Evolutionary conservation across 2,797 vertebrate genomes (phyloP).

Genomic region (Silurus aristotelis): DNA sequence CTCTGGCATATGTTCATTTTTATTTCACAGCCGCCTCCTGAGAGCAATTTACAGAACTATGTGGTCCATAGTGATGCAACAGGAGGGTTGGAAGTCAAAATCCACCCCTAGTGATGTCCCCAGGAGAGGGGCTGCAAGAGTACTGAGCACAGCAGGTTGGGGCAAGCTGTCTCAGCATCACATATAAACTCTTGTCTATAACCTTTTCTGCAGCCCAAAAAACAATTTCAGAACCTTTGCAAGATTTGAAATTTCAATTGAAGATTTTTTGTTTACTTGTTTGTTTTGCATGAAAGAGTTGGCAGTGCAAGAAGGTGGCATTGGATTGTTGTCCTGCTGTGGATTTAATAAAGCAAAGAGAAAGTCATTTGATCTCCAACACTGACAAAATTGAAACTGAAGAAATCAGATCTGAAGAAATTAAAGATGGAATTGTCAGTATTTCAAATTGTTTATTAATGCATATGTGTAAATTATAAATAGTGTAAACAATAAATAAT

Average conservation of each 20-base stretch:
- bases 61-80: constrained; percentile 52
- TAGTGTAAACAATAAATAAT: constrained; percentile 1
- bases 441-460: constrained; percentile 10
- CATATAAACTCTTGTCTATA: not conserved
- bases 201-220: not conserved
- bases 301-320: not conserved
- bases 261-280: not conserved
- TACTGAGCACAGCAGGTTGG: constrained; percentile 18
- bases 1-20: constrained; percentile 58
- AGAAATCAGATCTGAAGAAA: not conserved
- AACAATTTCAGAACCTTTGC: not conserved
- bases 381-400: not conserved
- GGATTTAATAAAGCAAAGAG: constrained; percentile 3
- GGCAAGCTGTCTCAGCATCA: constrained; percentile 45
- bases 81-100: constrained; percentile 52
- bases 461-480: not conserved
- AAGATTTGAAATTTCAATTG: not conserved
- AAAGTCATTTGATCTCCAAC: not conserved
- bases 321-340: not conserved
- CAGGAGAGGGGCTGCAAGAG: constrained; percentile 28
- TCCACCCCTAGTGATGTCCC: constrained; percentile 17
- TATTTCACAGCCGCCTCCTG: constrained; percentile 54
- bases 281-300: not conserved
- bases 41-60: constrained; percentile 64
- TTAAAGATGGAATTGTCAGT: not conserved